These are phyloP conservation scores for Stegostoma tigrinum DNA, from an alignment of 2,113 vertebrate genomes.

Conservation along the genomic window DNA sequence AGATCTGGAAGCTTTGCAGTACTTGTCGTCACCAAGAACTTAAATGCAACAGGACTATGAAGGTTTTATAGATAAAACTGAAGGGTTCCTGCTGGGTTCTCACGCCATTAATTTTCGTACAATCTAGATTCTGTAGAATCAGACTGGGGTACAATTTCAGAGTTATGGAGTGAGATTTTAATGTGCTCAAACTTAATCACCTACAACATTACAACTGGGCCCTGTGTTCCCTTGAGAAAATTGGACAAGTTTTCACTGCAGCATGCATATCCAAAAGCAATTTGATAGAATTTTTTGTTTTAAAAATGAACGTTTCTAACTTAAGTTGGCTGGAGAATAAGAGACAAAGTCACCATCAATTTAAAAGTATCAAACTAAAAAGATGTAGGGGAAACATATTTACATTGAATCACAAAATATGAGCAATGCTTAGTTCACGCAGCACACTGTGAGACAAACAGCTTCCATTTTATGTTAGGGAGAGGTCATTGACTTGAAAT, in stretches of 20 bases:
- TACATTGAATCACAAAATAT: not conserved
- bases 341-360: not conserved
- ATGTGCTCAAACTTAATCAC: not conserved
- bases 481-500: not conserved
- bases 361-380: not conserved
- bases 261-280: not conserved
- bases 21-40: not conserved
- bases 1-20: not conserved
- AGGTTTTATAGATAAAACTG: not conserved
- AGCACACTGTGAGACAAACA: not conserved
- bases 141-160: not conserved
- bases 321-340: not conserved
- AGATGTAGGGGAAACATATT: not conserved
- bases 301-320: too few species aligned
- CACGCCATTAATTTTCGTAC: not conserved
- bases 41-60: not conserved
- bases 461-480: not conserved
- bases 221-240: not conserved
- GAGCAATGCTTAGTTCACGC: too few species aligned
- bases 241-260: not conserved
- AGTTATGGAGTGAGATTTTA: not conserved
- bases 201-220: not conserved
- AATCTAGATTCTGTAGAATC: not conserved
- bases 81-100: not conserved
- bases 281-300: not conserved